Percentiles rank a stretch among this genome's conserved stretches.
phyloP scores from a whole-genome alignment of 2,888 invertebrate genomes.

The Ypsolopha scabrella region DNA sequence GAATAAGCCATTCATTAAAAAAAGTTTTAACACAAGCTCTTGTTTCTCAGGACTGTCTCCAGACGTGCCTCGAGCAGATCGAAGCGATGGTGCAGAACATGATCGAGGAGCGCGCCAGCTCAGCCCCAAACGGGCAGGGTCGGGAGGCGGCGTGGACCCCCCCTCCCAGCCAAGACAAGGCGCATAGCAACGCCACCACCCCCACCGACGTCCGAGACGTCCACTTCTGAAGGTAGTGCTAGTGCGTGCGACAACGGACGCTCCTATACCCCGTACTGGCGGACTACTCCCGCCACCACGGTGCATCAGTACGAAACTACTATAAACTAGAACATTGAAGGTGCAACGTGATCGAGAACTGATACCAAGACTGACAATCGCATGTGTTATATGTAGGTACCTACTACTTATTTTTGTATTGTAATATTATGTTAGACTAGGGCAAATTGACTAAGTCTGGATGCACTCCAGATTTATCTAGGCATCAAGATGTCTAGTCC shows the following conservation, averaged over 20 bases:
- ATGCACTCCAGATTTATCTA: conserved; percentile 45
- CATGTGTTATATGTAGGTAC: conserved; percentile 57
- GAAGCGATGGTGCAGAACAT: conserved; percentile 80
- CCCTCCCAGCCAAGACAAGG: conserved; percentile 63
- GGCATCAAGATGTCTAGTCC: conserved; percentile 8
- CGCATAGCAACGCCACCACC: conserved; percentile 81
- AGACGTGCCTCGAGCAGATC: conserved; percentile 83
- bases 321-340: conserved; percentile 50
- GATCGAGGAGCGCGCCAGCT: conserved; percentile 47
- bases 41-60: conserved; percentile 79
- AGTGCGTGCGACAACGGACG: conserved; percentile 3
- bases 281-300: conserved; percentile 32
- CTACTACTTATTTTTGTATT: conserved; percentile 38
- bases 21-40: conserved; percentile 3
- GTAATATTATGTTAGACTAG: conserved; percentile 29
- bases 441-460: conserved; percentile 29
- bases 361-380: conserved; percentile 64
- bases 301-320: conserved; percentile 64
- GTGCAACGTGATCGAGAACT: conserved; percentile 62
- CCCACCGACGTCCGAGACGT: conserved; percentile 90
- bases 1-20: no score
- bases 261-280: neutral
- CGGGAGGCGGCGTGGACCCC: conserved; percentile 58
- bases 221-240: conserved; percentile 70
- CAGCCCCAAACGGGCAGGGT: conserved; percentile 57